Conservation (phyloP, 2,797 vertebrate genomes). For the Channallabes apus region DNA sequence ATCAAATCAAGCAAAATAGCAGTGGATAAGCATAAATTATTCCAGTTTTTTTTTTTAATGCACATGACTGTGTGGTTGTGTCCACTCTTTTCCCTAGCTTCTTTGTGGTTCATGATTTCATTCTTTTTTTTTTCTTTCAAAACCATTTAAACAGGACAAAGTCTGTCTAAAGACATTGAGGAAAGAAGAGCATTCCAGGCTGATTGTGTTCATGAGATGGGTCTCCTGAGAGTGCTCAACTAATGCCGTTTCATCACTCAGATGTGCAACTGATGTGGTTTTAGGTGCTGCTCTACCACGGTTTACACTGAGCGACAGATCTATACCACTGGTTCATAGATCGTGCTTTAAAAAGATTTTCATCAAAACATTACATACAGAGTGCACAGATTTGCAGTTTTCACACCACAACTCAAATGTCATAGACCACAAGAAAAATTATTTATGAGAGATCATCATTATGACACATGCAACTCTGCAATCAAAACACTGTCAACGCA, state of each 20-base stretch:
- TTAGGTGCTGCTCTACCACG: neutral
- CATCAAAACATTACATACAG: neutral
- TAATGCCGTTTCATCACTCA: neutral
- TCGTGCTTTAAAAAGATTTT: neutral
- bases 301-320: neutral
- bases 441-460: neutral
- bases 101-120: neutral
- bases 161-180: conserved; percentile 19
- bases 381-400: neutral
- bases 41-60: too few relatives aligned
- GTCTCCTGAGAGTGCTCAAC: conserved; percentile 11
- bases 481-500: neutral
- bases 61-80: neutral
- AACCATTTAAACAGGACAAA: neutral
- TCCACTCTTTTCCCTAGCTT: neutral
- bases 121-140: neutral
- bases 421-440: neutral
- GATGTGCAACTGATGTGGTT: conserved; percentile 5
- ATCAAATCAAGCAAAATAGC: neutral
- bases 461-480: neutral
- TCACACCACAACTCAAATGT: neutral
- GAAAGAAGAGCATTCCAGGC: conserved; percentile 13
- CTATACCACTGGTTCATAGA: neutral
- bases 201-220: conserved; percentile 12
- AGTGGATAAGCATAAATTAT: neutral